A percentile compares a stretch with the other conserved stretches of the same genome.
Conservation (phyloP, 2,113 vertebrate genomes). For the Rhadina sibilatrix region DNA sequence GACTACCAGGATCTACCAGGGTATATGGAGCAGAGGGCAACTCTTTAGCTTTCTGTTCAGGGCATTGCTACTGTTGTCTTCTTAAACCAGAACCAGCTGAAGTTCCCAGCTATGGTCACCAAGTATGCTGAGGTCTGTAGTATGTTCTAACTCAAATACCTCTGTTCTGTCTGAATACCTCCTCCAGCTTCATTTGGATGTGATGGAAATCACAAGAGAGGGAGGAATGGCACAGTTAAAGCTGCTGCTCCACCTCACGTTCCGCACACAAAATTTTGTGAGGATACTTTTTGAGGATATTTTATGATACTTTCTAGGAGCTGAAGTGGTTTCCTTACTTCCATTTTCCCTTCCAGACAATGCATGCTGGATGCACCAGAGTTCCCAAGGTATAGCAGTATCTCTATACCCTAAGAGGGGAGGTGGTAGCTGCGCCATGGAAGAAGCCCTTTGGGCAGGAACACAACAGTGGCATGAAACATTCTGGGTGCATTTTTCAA, state of each 20-base stretch:
- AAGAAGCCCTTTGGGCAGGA: background rate
- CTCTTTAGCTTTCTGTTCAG: background rate
- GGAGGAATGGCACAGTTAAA: background rate
- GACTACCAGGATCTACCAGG: background rate
- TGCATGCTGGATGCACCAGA: background rate
- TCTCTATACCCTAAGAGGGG: background rate
- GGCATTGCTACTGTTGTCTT: background rate
- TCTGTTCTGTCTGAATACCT: background rate
- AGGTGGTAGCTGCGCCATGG: background rate
- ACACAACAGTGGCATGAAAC: background rate
- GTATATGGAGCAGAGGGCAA: background rate
- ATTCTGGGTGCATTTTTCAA: background rate
- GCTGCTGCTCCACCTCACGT: background rate
- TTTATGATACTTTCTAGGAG: background rate
- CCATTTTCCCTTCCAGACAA: background rate
- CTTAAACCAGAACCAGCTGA: background rate
- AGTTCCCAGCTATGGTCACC: background rate
- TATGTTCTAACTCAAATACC: background rate
- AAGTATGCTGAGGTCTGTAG: background rate
- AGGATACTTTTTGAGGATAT: no score
- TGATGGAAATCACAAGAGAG: background rate
- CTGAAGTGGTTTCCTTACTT: background rate
- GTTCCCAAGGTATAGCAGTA: background rate
- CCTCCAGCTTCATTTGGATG: background rate
- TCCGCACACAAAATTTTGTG: accelerated